Evolutionary conservation across 2,888 invertebrate genomes (phyloP).

Genomic region (Digitonthophagus gazella): DNA sequence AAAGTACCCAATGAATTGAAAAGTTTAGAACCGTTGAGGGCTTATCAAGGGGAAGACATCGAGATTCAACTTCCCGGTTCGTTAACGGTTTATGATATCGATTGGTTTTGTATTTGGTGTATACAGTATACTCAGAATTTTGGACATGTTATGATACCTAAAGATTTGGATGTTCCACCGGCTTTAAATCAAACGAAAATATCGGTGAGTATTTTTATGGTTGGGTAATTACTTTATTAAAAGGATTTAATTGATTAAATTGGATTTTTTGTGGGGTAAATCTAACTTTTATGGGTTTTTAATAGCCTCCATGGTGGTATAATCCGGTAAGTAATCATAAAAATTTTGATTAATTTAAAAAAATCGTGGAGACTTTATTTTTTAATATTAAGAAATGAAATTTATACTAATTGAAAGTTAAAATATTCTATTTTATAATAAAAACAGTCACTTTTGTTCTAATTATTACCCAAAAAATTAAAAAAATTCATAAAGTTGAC

Average conservation of each 20-base stretch:
- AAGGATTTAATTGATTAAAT: neutral
- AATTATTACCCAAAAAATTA: too few relatives aligned
- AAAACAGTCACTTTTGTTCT: too few relatives aligned
- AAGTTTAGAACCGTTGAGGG: constrained; percentile 74
- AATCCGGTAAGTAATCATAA: constrained; percentile 88
- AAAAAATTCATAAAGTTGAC: too few relatives aligned
- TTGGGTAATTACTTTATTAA: neutral
- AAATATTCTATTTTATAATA: too few relatives aligned
- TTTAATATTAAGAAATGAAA: too few relatives aligned
- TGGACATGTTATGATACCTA: constrained; percentile 84
- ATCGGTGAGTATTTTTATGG: constrained; percentile 62
- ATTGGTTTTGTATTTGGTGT: constrained; percentile 91
- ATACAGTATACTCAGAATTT: constrained; percentile 88
- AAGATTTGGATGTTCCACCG: constrained; percentile 85
- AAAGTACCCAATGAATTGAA: constrained; percentile 90
- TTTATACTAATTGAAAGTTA: too few relatives aligned
- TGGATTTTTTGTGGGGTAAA: neutral
- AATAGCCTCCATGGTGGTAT: constrained; percentile 89
- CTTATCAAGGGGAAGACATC: constrained; percentile 89
- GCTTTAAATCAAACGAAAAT: constrained; percentile 88
- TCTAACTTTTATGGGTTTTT: too few relatives aligned
- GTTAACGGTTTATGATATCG: constrained; percentile 85
- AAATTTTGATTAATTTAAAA: constrained; percentile 2
- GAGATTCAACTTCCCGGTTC: constrained; percentile 84
- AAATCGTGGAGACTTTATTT: neutral